Evolutionary conservation across 2,113 vertebrate genomes (phyloP), one percentile per base, ranked within the genome.

Genomic region (Camelus dromedarius): DNA sequence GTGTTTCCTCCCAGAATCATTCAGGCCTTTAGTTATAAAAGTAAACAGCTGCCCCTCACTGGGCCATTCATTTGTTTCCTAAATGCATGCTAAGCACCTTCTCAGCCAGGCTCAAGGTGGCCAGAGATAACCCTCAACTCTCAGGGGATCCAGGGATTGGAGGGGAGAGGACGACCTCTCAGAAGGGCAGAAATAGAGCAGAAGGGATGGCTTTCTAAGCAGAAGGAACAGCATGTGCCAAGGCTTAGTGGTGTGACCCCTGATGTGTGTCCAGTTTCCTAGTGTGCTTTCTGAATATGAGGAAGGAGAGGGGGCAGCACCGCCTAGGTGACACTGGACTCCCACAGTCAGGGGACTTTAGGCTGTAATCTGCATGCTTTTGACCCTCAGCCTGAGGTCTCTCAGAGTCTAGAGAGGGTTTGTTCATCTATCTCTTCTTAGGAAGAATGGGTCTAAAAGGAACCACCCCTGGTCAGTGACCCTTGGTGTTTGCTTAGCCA

Each of bases 311-410:
- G 26, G 19, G 12, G 12, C 72, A 26, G 3, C 26, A 13, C 8
- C 26, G 8, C 8, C 32, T 3, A 0, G 24, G 24, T 13, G 50
- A 14, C 38, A 2, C 66, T 24, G 54, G 26, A 28, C 30, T 16
- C 4, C 9, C 1, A 0, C 0, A 38, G 32, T 50, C 2, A 0
- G 0, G 42, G 50, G 46, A 19, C 54, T 58, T 2, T 18, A 30
- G 89, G 24, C 35, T 46, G 32, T 72, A 66, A 0, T 2, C 46
- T 32, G 32, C 56, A 35, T 32, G 42, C 19, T 28, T 12, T 38
- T 66, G 46, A 32, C 42, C 26, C 10, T 54, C 5, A 79, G 84
- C 28, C 50, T 38, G 62, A 26, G 28, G 30, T 28, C 52, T 89
- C 42, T 50, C 15, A 1, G 67, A 11, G 30, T 28, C 83, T 42